phyloP scores from a whole-genome alignment of 2,113 vertebrate genomes.

The Rhineura floridana region DNA sequence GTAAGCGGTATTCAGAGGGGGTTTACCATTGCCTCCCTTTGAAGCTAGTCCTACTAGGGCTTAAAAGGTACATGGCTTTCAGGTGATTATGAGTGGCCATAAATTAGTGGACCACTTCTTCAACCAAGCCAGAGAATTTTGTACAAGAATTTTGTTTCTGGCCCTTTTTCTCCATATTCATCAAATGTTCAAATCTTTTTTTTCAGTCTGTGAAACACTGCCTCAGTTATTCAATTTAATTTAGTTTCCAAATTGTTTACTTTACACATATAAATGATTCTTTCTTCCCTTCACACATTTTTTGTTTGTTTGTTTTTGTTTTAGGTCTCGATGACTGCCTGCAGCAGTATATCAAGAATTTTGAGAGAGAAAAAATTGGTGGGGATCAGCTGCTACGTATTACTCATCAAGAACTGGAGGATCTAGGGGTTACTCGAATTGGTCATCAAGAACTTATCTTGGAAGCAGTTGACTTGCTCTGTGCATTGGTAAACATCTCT shows the following conservation, averaged over 20 bases:
- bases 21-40: too few species aligned
- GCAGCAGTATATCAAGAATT: slow-evolving; percentile 97
- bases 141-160: neutral
- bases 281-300: neutral
- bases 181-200: neutral
- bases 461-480: slow-evolving; percentile 95
- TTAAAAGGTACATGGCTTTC: neutral
- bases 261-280: neutral
- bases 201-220: too few species aligned
- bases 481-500: slow-evolving; percentile 88
- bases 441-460: slow-evolving; percentile 97
- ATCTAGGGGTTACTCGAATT: slow-evolving; percentile 94
- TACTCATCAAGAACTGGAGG: slow-evolving; percentile 96
- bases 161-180: neutral
- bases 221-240: neutral
- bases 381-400: slow-evolving; percentile 94
- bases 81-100: neutral
- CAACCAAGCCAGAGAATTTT: neutral
- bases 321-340: slow-evolving; percentile 95
- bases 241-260: neutral
- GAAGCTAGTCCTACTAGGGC: neutral
- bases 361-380: slow-evolving; percentile 93
- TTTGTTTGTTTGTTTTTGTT: slow-evolving; percentile 44
- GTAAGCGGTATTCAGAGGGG: too few species aligned
- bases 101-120: neutral